Conservation (phyloP, 1,140 invertebrate genomes). For the Lamellibrachia luymesi region DNA sequence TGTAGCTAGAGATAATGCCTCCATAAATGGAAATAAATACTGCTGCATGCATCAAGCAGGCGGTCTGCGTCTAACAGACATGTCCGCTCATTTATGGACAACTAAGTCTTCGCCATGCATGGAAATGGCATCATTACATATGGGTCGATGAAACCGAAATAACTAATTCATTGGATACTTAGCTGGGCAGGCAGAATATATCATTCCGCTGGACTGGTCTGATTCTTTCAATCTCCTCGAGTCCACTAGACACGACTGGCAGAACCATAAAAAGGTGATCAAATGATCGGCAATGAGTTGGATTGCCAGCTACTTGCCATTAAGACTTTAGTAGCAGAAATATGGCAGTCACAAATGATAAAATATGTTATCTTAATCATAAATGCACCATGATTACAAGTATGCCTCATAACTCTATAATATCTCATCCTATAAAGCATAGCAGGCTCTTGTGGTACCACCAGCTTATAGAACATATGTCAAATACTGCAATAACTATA, state of each 20-base stretch:
- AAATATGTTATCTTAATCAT: background rate
- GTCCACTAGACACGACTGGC: background rate
- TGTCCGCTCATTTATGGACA: background rate
- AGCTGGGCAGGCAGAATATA: background rate
- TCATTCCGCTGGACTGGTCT: background rate
- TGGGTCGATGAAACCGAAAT: constrained; percentile 1
- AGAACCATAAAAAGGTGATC: background rate
- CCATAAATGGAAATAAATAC: background rate
- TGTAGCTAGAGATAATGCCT: background rate
- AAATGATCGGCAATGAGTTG: background rate
- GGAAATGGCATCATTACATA: background rate
- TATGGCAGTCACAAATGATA: background rate
- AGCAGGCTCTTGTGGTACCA: no score
- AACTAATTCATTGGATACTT: background rate
- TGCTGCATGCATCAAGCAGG: background rate
- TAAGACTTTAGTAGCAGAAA: background rate
- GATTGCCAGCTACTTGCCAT: background rate
- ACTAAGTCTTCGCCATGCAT: background rate
- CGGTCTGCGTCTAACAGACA: background rate
- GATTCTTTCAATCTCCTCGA: background rate
- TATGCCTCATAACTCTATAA: background rate
- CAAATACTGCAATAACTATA: no score
- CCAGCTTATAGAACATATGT: no score
- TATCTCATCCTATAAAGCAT: no score
- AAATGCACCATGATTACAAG: background rate